phyloP scores from a whole-genome alignment of 2,113 vertebrate species.

The Pseudonaja textilis region DNA sequence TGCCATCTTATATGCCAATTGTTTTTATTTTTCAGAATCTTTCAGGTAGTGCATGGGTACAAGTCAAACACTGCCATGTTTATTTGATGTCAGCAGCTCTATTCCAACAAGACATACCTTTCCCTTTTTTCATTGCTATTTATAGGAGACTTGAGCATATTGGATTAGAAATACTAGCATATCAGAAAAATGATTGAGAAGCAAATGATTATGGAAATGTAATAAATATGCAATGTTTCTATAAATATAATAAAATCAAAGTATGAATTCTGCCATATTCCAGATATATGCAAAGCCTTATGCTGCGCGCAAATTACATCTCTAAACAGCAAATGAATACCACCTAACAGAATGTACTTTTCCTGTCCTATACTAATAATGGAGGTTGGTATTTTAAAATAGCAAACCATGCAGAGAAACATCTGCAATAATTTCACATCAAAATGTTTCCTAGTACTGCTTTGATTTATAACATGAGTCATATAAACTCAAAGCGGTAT shows the following conservation, averaged over 20 bases:
- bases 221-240: conserved; percentile 39
- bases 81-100: not conserved
- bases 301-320: not conserved
- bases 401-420: not conserved
- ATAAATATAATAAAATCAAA: conserved; percentile 17
- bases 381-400: not conserved
- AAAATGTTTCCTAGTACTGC: not conserved
- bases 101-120: conserved; percentile 24
- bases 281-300: conserved; percentile 8
- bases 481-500: not conserved
- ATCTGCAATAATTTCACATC: not conserved
- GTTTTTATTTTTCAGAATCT: conserved; percentile 15
- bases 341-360: not conserved
- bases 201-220: conserved; percentile 28
- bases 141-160: conserved; percentile 25
- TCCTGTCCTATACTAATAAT: not conserved
- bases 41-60: not conserved
- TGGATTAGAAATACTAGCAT: conserved; percentile 14
- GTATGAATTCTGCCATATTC: not conserved
- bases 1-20: not conserved
- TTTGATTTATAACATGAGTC: not conserved
- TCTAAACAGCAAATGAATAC: not conserved
- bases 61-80: conserved; percentile 1
- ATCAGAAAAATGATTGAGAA: conserved; percentile 38
- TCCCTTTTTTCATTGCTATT: conserved; percentile 26